These are phyloP conservation scores for Cotesia congregata DNA, from an alignment of 2,888 invertebrate species.

Conservation along the genomic window DNA sequence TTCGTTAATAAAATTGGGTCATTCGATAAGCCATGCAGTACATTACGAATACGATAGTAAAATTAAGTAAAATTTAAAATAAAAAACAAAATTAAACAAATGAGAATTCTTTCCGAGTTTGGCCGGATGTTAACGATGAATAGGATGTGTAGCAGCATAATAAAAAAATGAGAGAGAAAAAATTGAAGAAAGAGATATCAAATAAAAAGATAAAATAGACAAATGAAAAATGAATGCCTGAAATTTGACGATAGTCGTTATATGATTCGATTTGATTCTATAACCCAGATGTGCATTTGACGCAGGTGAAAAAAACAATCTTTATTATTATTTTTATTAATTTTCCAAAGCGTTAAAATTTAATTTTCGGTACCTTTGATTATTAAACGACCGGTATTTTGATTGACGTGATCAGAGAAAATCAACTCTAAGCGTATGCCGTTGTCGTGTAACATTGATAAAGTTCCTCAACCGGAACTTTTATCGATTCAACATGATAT, in stretches of 20 bases:
- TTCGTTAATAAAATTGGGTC: conserved; percentile 59
- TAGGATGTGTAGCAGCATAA: conserved; percentile 17
- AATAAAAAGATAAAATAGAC: conserved; percentile 37
- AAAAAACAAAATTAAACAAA: conserved; percentile 8
- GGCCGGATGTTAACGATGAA: conserved; percentile 30
- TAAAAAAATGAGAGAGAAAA: conserved; percentile 15
- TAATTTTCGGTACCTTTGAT: not conserved
- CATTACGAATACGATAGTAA: conserved; percentile 12
- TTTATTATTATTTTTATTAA: not conserved
- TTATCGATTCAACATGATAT: conserved; percentile 73
- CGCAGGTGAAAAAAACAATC: not conserved
- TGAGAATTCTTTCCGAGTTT: conserved; percentile 31
- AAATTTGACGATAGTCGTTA: not conserved
- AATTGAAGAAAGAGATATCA: conserved; percentile 10
- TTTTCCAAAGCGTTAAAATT: not conserved
- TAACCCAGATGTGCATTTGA: conserved; percentile 24
- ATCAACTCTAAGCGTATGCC: conserved; percentile 52
- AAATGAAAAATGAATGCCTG: conserved; percentile 47
- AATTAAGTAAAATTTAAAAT: not conserved
- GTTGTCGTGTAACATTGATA: conserved; percentile 54
- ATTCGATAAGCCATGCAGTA: conserved; percentile 49
- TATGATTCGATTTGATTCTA: conserved; percentile 10
- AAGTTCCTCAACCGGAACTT: conserved; percentile 54
- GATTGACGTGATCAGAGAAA: conserved; percentile 29
- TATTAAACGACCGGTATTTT: conserved; percentile 31